Conservation (phyloP, 2,888 invertebrate genomes). For the Caradrina clavipalpis region DNA sequence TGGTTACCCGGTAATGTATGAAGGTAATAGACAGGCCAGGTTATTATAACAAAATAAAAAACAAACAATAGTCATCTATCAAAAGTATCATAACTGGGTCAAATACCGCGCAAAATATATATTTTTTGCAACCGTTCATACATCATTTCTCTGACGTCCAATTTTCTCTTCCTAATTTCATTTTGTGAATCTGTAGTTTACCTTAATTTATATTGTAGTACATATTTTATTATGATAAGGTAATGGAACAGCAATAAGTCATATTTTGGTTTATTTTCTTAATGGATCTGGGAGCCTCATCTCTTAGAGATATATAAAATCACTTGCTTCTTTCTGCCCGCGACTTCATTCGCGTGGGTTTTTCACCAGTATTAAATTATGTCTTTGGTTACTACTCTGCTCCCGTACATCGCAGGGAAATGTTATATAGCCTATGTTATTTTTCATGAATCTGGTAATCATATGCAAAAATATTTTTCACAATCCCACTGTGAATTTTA, state of each 20-base stretch:
- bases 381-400: no score
- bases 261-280: background rate
- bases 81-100: constrained; percentile 79
- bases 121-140: constrained; percentile 79
- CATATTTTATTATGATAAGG: constrained; percentile 31
- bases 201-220: constrained; percentile 50
- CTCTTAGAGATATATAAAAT: no score
- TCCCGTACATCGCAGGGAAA: no score
- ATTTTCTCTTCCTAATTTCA: constrained; percentile 80
- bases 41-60: constrained; percentile 52
- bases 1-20: constrained; percentile 19
- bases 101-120: constrained; percentile 61
- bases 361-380: no score
- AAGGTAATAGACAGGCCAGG: constrained; percentile 35
- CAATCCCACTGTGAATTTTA: no score
- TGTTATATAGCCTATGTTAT: no score
- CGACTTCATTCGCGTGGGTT: no score
- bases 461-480: no score
- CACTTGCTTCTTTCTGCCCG: no score
- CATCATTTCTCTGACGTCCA: constrained; percentile 85
- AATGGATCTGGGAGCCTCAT: background rate
- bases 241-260: constrained; percentile 1
- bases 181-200: constrained; percentile 67
- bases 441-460: no score
- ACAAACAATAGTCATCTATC: constrained; percentile 76